Evolutionary conservation across 2,888 invertebrate genomes (phyloP), one percentile per base, ranked within the genome.

Genomic region (Lochmaea crataegi): DNA sequence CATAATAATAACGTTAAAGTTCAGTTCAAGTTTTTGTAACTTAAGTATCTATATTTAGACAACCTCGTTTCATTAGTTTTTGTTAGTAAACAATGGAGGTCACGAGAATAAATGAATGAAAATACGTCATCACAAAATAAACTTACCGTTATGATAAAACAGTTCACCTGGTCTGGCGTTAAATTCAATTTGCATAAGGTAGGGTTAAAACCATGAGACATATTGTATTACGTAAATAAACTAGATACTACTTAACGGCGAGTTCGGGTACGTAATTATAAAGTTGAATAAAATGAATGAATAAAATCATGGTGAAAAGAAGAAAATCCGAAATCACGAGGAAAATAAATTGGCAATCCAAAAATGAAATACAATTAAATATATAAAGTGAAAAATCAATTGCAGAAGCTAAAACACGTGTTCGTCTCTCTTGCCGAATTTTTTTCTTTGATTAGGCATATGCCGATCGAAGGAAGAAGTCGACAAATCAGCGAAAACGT

Each of bases 51-150:
- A 68, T 68, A 60, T 60, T 68, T 68, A 68, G 60, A 18, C 12
- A 60, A 68, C 16, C 60, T 60, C 48, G 16, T 68, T n/a, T 6
- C 51, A 60, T 51, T 68, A 67, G 18, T 18, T 61, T 58, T 68
- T 32, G 26, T 56, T 60, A 60, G 68, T 68, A 68, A 68, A 68
- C 60, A 68, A 68, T 51, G 41, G 51, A 68, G 68, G 68, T 68
- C 68, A 68, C 48, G 12, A 12, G 51, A 68, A 60, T 48, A 68
- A 61, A 61, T 68, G 60, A 68, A 68, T 68, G 60, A 51, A 68
- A 41, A 38, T 60, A 61, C 68, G 60, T 68, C 68, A 60, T 61
- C 56, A 1, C 56, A 22, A 48, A 18, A 60, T 68, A 68, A 68
- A 68, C 32, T 14, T 18, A 60, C 60, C 26, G 58, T 16, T 51